Evolutionary conservation across 1,140 invertebrate species (phyloP), one percentile per base, ranked within the genome.

Genomic region (Diabrotica virgifera): DNA sequence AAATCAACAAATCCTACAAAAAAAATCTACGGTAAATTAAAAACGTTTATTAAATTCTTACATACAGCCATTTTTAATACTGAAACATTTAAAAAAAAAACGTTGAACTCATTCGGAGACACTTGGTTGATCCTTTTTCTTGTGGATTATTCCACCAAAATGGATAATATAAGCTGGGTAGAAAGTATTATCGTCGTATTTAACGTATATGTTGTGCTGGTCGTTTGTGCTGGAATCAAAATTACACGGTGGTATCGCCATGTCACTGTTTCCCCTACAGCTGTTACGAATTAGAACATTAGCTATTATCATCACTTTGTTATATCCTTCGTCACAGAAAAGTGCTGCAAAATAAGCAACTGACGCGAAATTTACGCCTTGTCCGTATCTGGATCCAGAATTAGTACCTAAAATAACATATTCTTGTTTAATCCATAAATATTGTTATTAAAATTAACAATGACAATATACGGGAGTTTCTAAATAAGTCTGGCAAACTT

Each of bases 181-280:
- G 35, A 36, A 59, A 14, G 58, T 14, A n/a, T 59, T 59, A 50
- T 59, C 58, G 11, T 59, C 37, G 38, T 50, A 59, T 38, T 59
- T 59, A 5, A 59, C 58, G 2, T 50, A 59, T 5, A 59, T 38
- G 14, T 11, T 8, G 10, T 35, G 10, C n/a, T 59, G 5, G 12
- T 14, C n/a, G 50, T 59, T 46, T 5, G 14, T 35, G 50, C 36
- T 59, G 10, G 58, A 50, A 14, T 59, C 58, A 38, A 13, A 36
- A 14, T 6, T 10, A 6, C 11, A 13, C 12, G 14, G 5, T 50
- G 58, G 58, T 38, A 59, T 50, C 10, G 8, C n/a, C 13, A 37
- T 46, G 50, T 59, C 50, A n/a, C 5, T 37, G 11, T 59, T 9
- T n/a, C 58, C 58, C 11, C 13, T 14, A 50, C 37, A 13, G 35